Evolutionary conservation across 2,797 vertebrate species (phyloP), one percentile per base, ranked within the genome.

Genomic region (Megaceryle alcyon): DNA sequence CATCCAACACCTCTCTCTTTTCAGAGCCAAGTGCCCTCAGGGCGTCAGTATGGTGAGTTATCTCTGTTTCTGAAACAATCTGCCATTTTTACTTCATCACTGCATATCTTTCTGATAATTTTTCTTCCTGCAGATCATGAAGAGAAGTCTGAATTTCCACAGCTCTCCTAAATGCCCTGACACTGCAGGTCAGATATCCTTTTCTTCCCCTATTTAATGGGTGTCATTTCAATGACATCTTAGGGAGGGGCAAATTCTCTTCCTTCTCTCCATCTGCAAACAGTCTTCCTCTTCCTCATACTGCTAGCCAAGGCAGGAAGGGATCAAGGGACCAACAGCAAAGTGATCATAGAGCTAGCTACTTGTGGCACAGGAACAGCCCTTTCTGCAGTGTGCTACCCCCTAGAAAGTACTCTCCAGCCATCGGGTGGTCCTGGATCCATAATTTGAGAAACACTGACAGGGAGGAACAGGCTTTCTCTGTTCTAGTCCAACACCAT

Each of bases 381-480:
- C 14, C 56, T 80, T n/a, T 48, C 59, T 79, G 66, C 57, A 17
- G 12, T 4, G 44, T 51, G 61, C 66, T 54, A 9, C 16, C 16
- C 88, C 75, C 76, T 71, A 82, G 26, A 82, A 94, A 65, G 22
- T 20, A 86, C 82, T 41, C 85, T 75, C 43, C 3, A 10, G 44
- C 56, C 91, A 75, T 85, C n/a, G 6, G 86, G 90, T 93, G 90
- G 75, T 93, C 86, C 90, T 75, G 57, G 39, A 85, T 73, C 90
- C 94, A 87, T 25, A 87, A 75, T 60, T 16, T 49, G 75, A 87
- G 93, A 82, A 88, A 73, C 82, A 80, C 69, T 37, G 86, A 54
- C 80, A 82, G 83, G 81, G 90, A 95, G 86, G 81, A 96, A 96
- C 82, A 97, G 77, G 66, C 87, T 81, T 78, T 91, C 90, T 90